Evolutionary conservation across 1,140 invertebrate species (phyloP).

Genomic region (Heliconius hermathena): DNA sequence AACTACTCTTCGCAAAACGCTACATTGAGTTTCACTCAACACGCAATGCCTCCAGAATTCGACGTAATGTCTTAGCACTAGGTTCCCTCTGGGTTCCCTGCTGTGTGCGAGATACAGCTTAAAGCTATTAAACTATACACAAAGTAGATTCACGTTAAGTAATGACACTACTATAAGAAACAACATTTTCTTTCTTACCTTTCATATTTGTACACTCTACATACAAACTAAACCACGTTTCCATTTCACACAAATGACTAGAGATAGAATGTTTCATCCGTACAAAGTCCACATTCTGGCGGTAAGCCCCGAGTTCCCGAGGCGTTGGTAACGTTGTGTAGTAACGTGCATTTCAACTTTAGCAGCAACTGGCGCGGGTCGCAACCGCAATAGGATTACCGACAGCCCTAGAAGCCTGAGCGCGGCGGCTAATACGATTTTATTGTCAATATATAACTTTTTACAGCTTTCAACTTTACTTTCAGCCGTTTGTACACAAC

Average conservation of each 20-base stretch:
- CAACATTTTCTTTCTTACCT: neutral
- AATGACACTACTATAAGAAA: neutral
- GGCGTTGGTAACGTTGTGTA: slow-evolving; percentile 56
- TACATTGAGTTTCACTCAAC: too few relatives aligned
- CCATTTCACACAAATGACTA: slow-evolving; percentile 17
- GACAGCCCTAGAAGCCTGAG: slow-evolving; percentile 60
- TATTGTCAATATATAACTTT: slow-evolving; percentile 59
- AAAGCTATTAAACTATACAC: neutral
- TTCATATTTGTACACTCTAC: neutral
- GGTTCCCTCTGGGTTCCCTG: too few relatives aligned
- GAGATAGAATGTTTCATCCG: slow-evolving; percentile 20
- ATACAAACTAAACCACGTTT: neutral
- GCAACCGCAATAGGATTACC: slow-evolving; percentile 73
- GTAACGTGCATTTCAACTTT: slow-evolving; percentile 61
- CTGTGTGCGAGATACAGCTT: too few relatives aligned
- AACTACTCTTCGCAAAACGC: too few relatives aligned
- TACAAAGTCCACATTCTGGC: slow-evolving; percentile 13
- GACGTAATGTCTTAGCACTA: too few relatives aligned
- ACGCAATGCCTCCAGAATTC: too few relatives aligned
- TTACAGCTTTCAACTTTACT: slow-evolving; percentile 51
- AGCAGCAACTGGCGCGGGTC: slow-evolving; percentile 60
- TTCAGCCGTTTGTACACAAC: slow-evolving; percentile 34
- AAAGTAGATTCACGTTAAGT: neutral
- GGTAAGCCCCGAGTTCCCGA: slow-evolving; percentile 44
- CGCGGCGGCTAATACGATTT: slow-evolving; percentile 65